Evolutionary conservation across 2,797 vertebrate species (phyloP).

Genomic region (Ctenopoma multispine): DNA sequence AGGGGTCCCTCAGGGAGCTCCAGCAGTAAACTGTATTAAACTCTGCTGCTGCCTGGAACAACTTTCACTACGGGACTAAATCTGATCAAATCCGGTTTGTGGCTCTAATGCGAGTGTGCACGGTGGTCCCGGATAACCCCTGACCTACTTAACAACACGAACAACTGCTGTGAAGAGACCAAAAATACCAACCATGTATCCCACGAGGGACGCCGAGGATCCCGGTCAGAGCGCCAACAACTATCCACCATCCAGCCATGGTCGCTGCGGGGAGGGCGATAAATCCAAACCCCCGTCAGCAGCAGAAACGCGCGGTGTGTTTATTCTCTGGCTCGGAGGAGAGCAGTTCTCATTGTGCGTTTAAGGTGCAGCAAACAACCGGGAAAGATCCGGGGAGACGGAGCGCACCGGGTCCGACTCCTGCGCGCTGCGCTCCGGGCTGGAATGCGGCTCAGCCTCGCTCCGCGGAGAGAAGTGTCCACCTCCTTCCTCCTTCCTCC

Average conservation of each 20-base stretch:
- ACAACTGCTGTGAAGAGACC: conserved; percentile 17
- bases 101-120: too few species aligned
- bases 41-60: too few species aligned
- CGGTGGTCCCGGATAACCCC: conserved; percentile 10
- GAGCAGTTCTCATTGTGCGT: conserved; percentile 29
- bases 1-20: not conserved
- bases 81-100: not conserved
- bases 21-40: too few species aligned
- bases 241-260: conserved; percentile 67
- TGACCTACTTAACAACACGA: conserved; percentile 49
- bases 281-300: conserved; percentile 48
- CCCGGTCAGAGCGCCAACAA: conserved; percentile 53
- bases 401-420: conserved; percentile 60
- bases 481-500: too few species aligned
- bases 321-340: conserved; percentile 9
- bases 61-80: conserved; percentile 20
- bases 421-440: conserved; percentile 52
- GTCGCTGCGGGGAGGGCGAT: conserved; percentile 7
- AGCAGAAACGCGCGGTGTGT: not conserved
- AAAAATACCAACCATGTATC: conserved; percentile 64
- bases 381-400: conserved; percentile 8
- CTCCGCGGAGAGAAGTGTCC: conserved; percentile 39
- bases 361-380: not conserved
- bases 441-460: conserved; percentile 51
- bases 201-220: conserved; percentile 44